Conservation (phyloP, 2,888 invertebrate species). For the Incurvaria masculella region DNA sequence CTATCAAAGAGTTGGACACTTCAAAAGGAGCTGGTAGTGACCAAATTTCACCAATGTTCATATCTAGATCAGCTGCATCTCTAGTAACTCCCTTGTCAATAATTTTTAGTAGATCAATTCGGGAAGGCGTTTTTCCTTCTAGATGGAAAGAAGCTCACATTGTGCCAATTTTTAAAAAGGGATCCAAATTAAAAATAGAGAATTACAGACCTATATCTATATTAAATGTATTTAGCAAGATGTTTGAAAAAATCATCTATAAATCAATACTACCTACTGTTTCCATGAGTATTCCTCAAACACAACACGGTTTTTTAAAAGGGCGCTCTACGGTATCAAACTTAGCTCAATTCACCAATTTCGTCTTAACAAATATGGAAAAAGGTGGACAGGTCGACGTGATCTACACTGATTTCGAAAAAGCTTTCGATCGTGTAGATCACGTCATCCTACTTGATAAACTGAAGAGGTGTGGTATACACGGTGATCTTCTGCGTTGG, state of each 20-base stretch:
- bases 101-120: background rate
- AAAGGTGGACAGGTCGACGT: background rate
- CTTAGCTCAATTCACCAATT: background rate
- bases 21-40: conserved; percentile 7
- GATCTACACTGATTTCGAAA: conserved; percentile 1
- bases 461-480: too few species aligned
- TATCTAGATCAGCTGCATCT: background rate
- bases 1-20: conserved; percentile 5
- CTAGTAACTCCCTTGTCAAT: background rate
- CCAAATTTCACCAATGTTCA: conserved; percentile 13
- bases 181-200: background rate
- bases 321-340: background rate
- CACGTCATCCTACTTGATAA: background rate
- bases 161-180: background rate
- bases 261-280: too few species aligned
- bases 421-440: conserved; percentile 1
- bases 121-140: background rate
- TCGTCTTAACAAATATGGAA: background rate
- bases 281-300: background rate
- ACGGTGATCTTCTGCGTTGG: too few species aligned
- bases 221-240: background rate
- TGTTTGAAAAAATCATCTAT: too few species aligned
- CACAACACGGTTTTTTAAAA: background rate
- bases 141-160: background rate
- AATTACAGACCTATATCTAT: background rate